Percentiles rank a stretch among this genome's conserved stretches.
phyloP scores from a whole-genome alignment of 2,797 vertebrate species.

The Labroides dimidiatus region DNA sequence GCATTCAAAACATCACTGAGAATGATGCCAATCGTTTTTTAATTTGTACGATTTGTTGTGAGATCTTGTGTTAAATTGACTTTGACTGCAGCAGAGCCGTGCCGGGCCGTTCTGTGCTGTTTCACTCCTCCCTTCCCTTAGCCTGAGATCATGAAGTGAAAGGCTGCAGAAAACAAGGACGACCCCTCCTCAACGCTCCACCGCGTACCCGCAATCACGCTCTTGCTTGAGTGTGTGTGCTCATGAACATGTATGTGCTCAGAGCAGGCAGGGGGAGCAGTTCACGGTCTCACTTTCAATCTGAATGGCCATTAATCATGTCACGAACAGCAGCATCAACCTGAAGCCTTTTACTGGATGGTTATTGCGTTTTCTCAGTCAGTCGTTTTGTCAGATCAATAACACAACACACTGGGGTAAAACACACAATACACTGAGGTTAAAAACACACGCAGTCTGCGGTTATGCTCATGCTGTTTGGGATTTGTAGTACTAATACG shows the following conservation, averaged over 20 bases:
- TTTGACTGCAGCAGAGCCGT: slow-evolving; percentile 27
- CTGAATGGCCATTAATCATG: slow-evolving; percentile 56
- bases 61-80: slow-evolving; percentile 43
- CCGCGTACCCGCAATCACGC: slow-evolving; percentile 30
- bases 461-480: not conserved
- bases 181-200: slow-evolving; percentile 21
- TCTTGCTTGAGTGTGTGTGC: slow-evolving; percentile 8
- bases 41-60: slow-evolving; percentile 27
- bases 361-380: not conserved
- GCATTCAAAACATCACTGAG: not conserved
- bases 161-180: slow-evolving; percentile 42
- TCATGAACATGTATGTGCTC: slow-evolving; percentile 25
- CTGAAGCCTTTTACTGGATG: slow-evolving; percentile 3
- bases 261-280: not conserved
- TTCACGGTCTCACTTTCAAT: slow-evolving; percentile 31
- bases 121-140: not conserved
- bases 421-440: slow-evolving; percentile 5
- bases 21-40: slow-evolving; percentile 25
- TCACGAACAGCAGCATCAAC: slow-evolving; percentile 5
- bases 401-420: not conserved
- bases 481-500: slow-evolving; percentile 6
- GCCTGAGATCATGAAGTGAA: slow-evolving; percentile 19
- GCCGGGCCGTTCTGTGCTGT: not conserved
- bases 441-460: slow-evolving; percentile 9
- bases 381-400: slow-evolving; percentile 30